Evolutionary conservation across 1,140 invertebrate species (phyloP).

Genomic region (Neuroterus valhalla): DNA sequence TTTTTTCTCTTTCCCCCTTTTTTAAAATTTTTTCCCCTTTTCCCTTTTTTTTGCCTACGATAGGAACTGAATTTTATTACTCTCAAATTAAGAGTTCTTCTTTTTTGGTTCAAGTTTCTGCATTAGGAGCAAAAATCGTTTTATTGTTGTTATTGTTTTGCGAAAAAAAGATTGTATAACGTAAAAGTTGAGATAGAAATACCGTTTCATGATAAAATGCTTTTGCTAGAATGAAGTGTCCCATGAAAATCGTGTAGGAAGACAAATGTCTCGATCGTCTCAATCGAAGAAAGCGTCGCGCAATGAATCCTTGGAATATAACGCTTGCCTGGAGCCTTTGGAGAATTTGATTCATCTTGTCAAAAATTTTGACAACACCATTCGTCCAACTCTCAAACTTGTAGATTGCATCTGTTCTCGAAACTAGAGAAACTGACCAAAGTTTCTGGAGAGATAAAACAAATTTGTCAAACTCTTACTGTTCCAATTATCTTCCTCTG

Average conservation of each 20-base stretch:
- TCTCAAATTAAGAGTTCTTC: no score
- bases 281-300: constrained; percentile 48
- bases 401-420: constrained; percentile 1
- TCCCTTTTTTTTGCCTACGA: no score
- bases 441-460: not conserved
- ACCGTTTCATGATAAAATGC: not conserved
- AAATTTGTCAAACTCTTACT: not conserved
- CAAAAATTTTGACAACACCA: constrained; percentile 12
- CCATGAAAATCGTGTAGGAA: constrained; percentile 47
- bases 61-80: no score
- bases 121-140: no score
- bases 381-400: not conserved
- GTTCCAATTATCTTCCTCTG: not conserved
- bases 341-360: not conserved
- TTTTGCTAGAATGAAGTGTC: constrained; percentile 34
- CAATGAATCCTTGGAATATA: constrained; percentile 52
- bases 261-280: constrained; percentile 48
- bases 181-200: constrained; percentile 23
- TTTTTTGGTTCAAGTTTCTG: no score
- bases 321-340: constrained; percentile 36
- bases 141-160: no score
- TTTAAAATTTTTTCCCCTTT: no score
- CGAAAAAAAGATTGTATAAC: no score
- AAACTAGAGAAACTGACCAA: no score
- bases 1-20: no score